Evolutionary conservation across 2,888 invertebrate species (phyloP), one percentile per base, ranked within the genome.

Genomic region (Melanostoma scalare): DNA sequence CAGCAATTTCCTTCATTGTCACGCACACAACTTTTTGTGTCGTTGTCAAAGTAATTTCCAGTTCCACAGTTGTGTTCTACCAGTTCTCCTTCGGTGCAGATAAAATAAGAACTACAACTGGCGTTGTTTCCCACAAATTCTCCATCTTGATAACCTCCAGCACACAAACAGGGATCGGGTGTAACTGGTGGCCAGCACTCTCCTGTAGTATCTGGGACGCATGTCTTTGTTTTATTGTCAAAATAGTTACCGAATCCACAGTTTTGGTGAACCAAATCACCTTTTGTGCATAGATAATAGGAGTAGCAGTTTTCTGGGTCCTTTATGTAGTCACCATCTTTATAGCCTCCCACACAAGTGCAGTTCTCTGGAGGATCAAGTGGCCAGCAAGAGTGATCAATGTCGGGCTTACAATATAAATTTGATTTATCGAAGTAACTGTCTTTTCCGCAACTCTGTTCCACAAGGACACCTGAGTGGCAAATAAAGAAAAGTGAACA

Each of bases 401-500:
- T 36, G 48, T 90, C 90, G 2, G 88, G 88, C 3, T 48, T 3
- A 48, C 90, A 90, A 10, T 33, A 76, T 4, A 40, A 53, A 0
- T 33, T 8, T 0, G 38, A 61, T 0, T 42, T 33, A 40, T 89
- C 71, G 50, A 89, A 90, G 33, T 68, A 85, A 44, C 88, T 89
- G 40, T 88, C 88, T 0, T 35, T 1, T 6, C 76, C 77, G 48
- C 90, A 90, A 4, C 1, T 67, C 60, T 90, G 89, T 1, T 79
- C 74, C 2, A 86, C 52, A 6, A 89, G 79, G 36, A 85, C 55
- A 0, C 89, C 89, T 20, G 87, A 67, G 2, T 71, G 8, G 79
- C 90, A 90, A 3, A 87, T 85, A 38, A 85, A 86, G 58, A 87
- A 90, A 1, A 79, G 52, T 3, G 85, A 84, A 20, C 89, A 89